A percentile compares a stretch with the other conserved stretches of the same genome.
Evolutionary conservation across 1,140 invertebrate species (phyloP).

Genomic region (Elysia chlorotica): DNA sequence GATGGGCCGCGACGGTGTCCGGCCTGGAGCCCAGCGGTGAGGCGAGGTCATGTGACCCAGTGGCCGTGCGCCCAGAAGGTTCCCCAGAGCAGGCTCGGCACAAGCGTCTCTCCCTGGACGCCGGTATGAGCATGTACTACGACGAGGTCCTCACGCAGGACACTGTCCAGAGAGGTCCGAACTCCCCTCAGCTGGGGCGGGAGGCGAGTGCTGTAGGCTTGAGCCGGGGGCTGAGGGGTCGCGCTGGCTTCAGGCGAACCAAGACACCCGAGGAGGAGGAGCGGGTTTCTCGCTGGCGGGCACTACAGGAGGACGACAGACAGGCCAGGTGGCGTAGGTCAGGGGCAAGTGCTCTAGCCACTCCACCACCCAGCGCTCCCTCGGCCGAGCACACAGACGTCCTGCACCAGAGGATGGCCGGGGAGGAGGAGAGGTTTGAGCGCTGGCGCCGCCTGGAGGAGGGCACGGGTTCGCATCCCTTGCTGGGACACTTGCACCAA

Average conservation of each 20-base stretch:
- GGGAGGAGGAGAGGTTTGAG: constrained; percentile 13
- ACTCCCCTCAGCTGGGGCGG: too few species aligned
- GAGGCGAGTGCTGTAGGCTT: too few species aligned
- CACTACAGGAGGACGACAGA: constrained; percentile 16
- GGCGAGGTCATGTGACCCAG: too few species aligned
- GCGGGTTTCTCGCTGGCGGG: background rate
- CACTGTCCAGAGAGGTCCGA: too few species aligned
- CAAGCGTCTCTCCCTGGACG: constrained; percentile 10
- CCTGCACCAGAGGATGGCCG: background rate
- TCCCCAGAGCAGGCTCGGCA: too few species aligned
- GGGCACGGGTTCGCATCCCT: background rate
- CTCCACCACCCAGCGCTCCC: background rate
- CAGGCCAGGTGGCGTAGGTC: too few species aligned
- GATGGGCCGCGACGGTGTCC: too few species aligned
- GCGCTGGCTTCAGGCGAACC: background rate
- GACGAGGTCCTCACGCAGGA: too few species aligned
- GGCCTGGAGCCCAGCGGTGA: too few species aligned
- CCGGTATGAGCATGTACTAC: background rate
- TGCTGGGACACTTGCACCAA: too few species aligned
- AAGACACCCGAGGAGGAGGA: constrained; percentile 10
- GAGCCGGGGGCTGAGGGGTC: too few species aligned
- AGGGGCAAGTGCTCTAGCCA: background rate
- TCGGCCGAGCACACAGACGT: background rate
- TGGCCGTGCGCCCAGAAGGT: too few species aligned
- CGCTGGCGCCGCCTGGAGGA: constrained; percentile 17